phyloP scores from a whole-genome alignment of 1,140 invertebrate genomes.

The Drosophila ficusphila region DNA sequence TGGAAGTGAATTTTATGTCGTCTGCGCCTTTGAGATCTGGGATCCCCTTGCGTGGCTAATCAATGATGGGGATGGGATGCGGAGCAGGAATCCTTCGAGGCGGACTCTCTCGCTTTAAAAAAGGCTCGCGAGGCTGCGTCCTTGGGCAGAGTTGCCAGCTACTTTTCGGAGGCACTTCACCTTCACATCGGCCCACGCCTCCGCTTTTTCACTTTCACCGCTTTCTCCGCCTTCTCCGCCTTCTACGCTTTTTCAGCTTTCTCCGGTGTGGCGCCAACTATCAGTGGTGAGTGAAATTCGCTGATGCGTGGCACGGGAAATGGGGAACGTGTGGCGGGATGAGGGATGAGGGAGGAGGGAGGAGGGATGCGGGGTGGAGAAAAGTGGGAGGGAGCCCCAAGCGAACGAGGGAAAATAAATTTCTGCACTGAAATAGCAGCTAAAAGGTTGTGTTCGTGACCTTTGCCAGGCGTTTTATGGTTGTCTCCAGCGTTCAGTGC shows the following conservation, averaged over 20 bases:
- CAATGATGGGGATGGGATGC: constrained; percentile 40
- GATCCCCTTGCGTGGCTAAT: constrained; percentile 54
- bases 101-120: constrained; percentile 3
- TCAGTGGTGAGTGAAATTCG: constrained; percentile 78
- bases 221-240: constrained; percentile 25
- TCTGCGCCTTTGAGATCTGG: constrained; percentile 2
- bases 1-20: constrained; percentile 15
- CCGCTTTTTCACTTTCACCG: constrained; percentile 19
- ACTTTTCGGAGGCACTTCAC: constrained; percentile 47
- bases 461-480: constrained; percentile 73
- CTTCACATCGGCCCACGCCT: constrained; percentile 8
- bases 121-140: constrained; percentile 4
- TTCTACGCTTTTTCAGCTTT: constrained; percentile 24
- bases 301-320: constrained; percentile 59
- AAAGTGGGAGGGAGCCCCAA: constrained; percentile 11
- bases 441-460: constrained; percentile 81
- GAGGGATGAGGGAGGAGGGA: neutral
- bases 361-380: neutral
- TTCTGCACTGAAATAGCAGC: constrained; percentile 63
- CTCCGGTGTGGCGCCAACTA: constrained; percentile 49
- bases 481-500: constrained; percentile 69
- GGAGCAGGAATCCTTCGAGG: constrained; percentile 1
- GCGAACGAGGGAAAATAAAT: constrained; percentile 56
- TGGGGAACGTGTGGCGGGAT: neutral
- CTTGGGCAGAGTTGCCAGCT: constrained; percentile 44